Conservation (phyloP, 2,113 vertebrate species). For the Sterna hirundo region DNA sequence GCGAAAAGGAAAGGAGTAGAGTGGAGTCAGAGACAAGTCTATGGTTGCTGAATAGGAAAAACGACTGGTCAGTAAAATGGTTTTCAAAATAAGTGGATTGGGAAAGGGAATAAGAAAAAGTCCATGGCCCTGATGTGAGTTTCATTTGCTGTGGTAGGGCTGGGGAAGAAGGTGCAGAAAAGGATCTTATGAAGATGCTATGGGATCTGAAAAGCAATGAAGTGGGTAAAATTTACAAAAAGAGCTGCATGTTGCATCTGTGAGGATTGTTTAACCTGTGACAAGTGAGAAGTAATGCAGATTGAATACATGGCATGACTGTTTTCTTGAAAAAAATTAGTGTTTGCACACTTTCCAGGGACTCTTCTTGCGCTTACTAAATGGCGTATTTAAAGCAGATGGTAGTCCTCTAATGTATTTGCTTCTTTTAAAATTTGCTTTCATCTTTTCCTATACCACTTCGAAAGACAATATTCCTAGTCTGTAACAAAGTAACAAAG, state of each 20-base stretch:
- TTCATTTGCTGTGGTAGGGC: not conserved
- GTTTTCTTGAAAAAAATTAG: not conserved
- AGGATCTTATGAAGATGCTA: not conserved
- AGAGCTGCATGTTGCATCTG: not conserved
- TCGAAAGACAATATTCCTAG: not conserved
- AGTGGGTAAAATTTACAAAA: not conserved
- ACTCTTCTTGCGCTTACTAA: not conserved
- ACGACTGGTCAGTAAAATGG: not conserved
- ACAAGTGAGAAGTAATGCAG: not conserved
- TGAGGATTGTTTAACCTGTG: not conserved
- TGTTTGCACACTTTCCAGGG: not conserved
- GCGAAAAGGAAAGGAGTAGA: not conserved
- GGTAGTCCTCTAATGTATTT: not conserved
- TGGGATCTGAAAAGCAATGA: not conserved
- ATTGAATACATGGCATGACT: not conserved
- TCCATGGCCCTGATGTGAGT: not conserved
- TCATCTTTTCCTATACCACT: not conserved
- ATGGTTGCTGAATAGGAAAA: not conserved
- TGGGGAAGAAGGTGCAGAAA: not conserved
- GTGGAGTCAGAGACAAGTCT: not conserved
- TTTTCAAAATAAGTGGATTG: not conserved
- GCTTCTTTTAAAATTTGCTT: not conserved
- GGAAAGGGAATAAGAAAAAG: not conserved
- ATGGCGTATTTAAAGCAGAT: not conserved
- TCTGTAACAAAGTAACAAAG: not conserved